phyloP scores from a whole-genome alignment of 2,888 invertebrate species.

The Philereme vetulata region DNA sequence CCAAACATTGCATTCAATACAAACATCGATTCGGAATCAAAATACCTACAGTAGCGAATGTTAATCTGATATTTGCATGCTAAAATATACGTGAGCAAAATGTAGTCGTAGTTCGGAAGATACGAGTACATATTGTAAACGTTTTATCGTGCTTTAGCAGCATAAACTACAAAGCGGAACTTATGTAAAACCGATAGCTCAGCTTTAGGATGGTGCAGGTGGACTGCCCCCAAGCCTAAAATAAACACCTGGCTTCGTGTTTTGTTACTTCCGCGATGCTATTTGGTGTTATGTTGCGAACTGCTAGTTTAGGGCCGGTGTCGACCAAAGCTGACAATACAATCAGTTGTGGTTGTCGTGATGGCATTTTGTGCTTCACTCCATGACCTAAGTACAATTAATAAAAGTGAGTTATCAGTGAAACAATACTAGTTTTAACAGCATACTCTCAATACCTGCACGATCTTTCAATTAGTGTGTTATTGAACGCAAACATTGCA shows the following conservation, averaged over 20 bases:
- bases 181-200: slow-evolving; percentile 65
- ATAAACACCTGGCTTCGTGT: slow-evolving; percentile 44
- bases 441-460: slow-evolving; percentile 40
- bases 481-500: slow-evolving; percentile 60
- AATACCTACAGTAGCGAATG: slow-evolving; percentile 19
- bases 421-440: slow-evolving; percentile 15
- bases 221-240: slow-evolving; percentile 43
- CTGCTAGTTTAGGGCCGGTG: slow-evolving; percentile 14
- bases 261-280: slow-evolving; percentile 37
- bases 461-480: slow-evolving; percentile 60
- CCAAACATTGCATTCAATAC: slow-evolving; percentile 27
- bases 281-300: slow-evolving; percentile 17
- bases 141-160: slow-evolving; percentile 39
- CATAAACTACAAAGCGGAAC: slow-evolving; percentile 55
- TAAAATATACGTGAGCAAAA: slow-evolving; percentile 36
- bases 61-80: slow-evolving; percentile 36
- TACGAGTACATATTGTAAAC: slow-evolving; percentile 37
- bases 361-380: slow-evolving; percentile 1
- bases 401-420: too few relatives aligned
- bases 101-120: slow-evolving; percentile 34
- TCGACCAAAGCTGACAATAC: slow-evolving; percentile 19
- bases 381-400: too few relatives aligned
- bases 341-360: slow-evolving; percentile 1
- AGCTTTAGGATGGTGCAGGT: slow-evolving; percentile 51
- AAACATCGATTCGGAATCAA: slow-evolving; percentile 28